These are phyloP conservation scores for Netelia virgata DNA, from an alignment of 2,888 invertebrate genomes.

Conservation along the genomic window DNA sequence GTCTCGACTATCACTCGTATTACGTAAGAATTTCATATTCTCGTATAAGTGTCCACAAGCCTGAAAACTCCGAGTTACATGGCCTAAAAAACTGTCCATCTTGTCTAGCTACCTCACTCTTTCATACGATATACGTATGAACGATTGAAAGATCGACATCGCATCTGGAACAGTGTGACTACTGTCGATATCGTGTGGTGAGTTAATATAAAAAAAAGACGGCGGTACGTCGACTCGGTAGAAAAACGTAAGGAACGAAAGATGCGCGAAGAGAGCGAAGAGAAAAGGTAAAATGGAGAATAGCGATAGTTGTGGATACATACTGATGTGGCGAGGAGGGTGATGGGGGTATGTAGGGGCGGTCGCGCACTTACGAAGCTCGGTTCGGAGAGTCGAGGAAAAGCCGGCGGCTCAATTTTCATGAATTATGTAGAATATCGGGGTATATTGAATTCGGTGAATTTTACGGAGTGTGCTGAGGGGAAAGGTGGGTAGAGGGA, in stretches of 20 bases:
- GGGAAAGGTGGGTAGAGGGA: conserved; percentile 83
- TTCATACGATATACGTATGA: not conserved
- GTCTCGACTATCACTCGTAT: too few species aligned
- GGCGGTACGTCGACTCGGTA: conserved; percentile 3
- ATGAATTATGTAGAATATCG: conserved; percentile 84
- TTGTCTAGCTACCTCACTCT: not conserved
- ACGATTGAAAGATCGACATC: conserved; percentile 22
- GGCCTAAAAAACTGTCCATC: too few species aligned
- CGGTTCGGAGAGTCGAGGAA: conserved; percentile 73
- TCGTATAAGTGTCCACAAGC: too few species aligned
- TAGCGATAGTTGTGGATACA: conserved; percentile 42
- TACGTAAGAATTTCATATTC: too few species aligned
- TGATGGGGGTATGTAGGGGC: not conserved
- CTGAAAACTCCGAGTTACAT: too few species aligned
- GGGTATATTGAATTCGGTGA: conserved; percentile 82
- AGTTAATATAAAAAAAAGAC: conserved; percentile 20
- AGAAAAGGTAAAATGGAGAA: conserved; percentile 51
- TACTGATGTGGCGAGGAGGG: not conserved
- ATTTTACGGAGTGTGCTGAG: conserved; percentile 85
- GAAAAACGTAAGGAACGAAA: conserved; percentile 38
- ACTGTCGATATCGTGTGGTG: conserved; percentile 51
- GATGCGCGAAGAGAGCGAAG: conserved; percentile 31
- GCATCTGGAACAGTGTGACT: conserved; percentile 24
- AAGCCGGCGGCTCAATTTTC: conserved; percentile 83
- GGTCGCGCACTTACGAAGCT: conserved; percentile 56